Percentiles rank a stretch among this genome's conserved stretches.
phyloP scores from a whole-genome alignment of 1,140 invertebrate genomes.

The Meloidogyne floridensis region DNA sequence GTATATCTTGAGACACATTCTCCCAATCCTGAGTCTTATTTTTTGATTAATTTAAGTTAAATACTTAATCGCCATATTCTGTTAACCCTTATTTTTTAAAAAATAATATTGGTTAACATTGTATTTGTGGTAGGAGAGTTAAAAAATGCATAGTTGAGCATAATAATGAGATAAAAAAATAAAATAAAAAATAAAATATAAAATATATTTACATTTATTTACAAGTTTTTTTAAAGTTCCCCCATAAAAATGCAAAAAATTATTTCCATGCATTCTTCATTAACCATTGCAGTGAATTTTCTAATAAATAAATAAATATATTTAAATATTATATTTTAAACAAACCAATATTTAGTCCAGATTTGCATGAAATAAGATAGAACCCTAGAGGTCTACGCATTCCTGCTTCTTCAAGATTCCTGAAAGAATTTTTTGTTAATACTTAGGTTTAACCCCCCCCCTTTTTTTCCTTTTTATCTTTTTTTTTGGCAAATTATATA shows the following conservation, averaged over 20 bases:
- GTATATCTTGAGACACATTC: too few species aligned
- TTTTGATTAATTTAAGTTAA: too few species aligned
- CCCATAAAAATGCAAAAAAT: background rate
- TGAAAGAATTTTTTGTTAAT: background rate
- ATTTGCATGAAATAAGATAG: background rate
- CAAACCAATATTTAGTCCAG: background rate
- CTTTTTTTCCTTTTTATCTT: too few species aligned
- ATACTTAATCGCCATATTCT: too few species aligned
- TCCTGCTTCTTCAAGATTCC: background rate
- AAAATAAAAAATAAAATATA: background rate
- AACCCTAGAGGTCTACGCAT: background rate
- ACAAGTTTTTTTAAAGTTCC: background rate
- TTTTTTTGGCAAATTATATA: too few species aligned
- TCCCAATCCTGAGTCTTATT: too few species aligned
- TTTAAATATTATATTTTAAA: background rate
- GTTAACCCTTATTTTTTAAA: too few species aligned
- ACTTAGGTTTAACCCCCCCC: too few species aligned
- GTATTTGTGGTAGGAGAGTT: too few species aligned
- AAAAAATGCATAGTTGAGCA: background rate
- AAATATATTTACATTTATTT: background rate
- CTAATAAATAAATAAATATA: background rate
- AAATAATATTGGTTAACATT: too few species aligned
- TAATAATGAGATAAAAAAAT: conserved; percentile 5
- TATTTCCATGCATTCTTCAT: conserved; percentile 1
- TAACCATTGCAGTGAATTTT: background rate